These are phyloP conservation scores for Jaculus jaculus DNA, from an alignment of 2,113 vertebrate genomes.

Conservation along the genomic window DNA sequence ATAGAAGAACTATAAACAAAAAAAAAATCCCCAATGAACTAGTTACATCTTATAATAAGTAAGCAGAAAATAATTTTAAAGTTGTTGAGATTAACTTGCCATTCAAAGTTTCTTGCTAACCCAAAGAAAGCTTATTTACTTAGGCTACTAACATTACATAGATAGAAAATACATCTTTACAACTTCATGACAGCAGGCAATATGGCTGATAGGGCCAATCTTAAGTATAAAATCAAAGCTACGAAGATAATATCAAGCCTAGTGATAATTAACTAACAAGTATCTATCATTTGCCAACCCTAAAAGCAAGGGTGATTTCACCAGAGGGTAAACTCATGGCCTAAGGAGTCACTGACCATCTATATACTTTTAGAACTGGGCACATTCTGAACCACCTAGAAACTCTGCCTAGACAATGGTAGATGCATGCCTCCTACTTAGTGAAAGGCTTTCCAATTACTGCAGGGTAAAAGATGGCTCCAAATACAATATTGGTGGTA, in stretches of 20 bases:
- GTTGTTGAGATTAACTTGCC: constrained; percentile 52
- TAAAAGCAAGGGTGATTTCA: background rate
- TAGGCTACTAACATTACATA: background rate
- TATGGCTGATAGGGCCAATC: background rate
- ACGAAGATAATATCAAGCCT: background rate
- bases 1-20: constrained; percentile 62
- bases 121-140: constrained; percentile 8
- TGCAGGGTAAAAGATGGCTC: background rate
- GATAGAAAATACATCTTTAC: constrained; percentile 8
- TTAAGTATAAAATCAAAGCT: background rate
- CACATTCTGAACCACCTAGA: background rate
- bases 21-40: constrained; percentile 42
- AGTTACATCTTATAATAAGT: constrained; percentile 39
- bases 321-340: background rate
- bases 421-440: background rate
- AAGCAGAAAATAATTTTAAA: constrained; percentile 65
- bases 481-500: background rate
- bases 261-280: background rate
- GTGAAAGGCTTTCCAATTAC: background rate
- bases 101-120: constrained; percentile 20
- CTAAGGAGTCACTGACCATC: background rate
- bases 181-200: background rate
- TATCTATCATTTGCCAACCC: background rate
- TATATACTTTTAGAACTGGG: background rate
- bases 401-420: background rate